Evolutionary conservation across 1,140 invertebrate species (phyloP), one percentile per base, ranked within the genome.

Genomic region (Steinernema feltiae): DNA sequence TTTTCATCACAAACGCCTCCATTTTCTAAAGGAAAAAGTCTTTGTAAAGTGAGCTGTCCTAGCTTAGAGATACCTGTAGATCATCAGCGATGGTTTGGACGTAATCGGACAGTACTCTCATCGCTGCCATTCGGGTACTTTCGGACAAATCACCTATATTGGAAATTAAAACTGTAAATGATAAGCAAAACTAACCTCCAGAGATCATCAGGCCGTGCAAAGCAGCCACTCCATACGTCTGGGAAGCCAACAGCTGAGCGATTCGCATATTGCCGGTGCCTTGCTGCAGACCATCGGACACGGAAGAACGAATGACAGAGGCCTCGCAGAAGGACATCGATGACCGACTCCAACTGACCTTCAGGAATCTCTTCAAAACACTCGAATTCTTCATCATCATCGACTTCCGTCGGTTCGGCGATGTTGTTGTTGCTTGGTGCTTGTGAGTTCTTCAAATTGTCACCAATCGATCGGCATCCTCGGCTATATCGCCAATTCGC

Each of bases 251-350:
- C 15, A 63, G 53, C 24, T 63, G 12, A 7, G 7, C 24, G 2
- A 63, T 21, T 63, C 24, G 15, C 15, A 3, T 7, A 21, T 63
- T 63, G 12, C 7, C 53, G 12, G 53, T 63, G 15, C 15, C 53
- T 27, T 0, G 96, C 96, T 27, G 95, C 93, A 31, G 94, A 97
- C 94, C 94, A 99, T 63, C 90, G 85, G 18, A 90, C 89, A 70
- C 87, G 80, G 24, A 87, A 88, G 70, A 88, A 87, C 74, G 86
- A 86, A 82, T 89, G 87, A 74, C 84, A 84, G 32, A 90, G 74
- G 46, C 83, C 85, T 70, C 53, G 77, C 21, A 89, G 80, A 7
- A 89, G 75, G 70, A 85, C 78, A 72, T 88, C 87, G 35, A 89
- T 86, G 53, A 89, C 83, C 73, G 87, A 85, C 76, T 88, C 87